Percentiles rank a stretch among this genome's conserved stretches.
Evolutionary conservation across 2,888 invertebrate genomes (phyloP).

Genomic region (Cerastis leucographa): DNA sequence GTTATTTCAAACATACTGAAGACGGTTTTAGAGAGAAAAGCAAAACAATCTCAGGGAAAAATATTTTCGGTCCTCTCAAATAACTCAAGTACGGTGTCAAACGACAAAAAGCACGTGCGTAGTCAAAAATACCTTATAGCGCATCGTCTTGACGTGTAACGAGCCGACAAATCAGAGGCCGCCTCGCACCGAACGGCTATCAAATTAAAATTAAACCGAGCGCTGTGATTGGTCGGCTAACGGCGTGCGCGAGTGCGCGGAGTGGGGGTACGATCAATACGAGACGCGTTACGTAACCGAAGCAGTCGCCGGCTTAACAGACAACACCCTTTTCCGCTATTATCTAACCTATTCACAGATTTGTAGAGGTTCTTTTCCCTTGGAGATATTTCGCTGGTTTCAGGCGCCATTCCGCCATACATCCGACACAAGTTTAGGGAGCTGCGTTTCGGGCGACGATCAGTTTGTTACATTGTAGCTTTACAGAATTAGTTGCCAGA

Average conservation of each 20-base stretch:
- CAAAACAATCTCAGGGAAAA: neutral
- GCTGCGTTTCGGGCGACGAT: slow-evolving; percentile 64
- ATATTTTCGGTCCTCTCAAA: neutral
- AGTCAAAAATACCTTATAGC: slow-evolving; percentile 67
- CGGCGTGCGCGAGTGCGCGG: slow-evolving; percentile 67
- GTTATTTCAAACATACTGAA: neutral
- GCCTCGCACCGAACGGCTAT: slow-evolving; percentile 80
- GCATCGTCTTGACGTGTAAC: slow-evolving; percentile 74
- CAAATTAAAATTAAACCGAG: slow-evolving; percentile 87
- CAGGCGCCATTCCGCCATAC: slow-evolving; percentile 65
- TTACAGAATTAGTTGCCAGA: slow-evolving; percentile 58
- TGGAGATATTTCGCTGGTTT: slow-evolving; percentile 27
- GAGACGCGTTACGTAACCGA: slow-evolving; percentile 83
- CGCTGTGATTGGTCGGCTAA: slow-evolving; percentile 80
- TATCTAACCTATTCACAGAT: slow-evolving; percentile 55
- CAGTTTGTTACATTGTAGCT: slow-evolving; percentile 67
- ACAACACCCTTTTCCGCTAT: slow-evolving; percentile 62
- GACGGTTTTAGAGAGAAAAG: neutral
- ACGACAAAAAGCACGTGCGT: slow-evolving; percentile 57
- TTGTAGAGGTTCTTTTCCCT: slow-evolving; percentile 59
- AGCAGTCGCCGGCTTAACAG: slow-evolving; percentile 72
- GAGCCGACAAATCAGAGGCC: slow-evolving; percentile 83
- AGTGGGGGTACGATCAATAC: slow-evolving; percentile 84
- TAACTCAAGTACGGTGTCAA: slow-evolving; percentile 23
- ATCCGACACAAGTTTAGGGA: slow-evolving; percentile 66